Evolutionary conservation across 2,888 invertebrate genomes (phyloP).

Genomic region (Tuberolachnus salignus): DNA sequence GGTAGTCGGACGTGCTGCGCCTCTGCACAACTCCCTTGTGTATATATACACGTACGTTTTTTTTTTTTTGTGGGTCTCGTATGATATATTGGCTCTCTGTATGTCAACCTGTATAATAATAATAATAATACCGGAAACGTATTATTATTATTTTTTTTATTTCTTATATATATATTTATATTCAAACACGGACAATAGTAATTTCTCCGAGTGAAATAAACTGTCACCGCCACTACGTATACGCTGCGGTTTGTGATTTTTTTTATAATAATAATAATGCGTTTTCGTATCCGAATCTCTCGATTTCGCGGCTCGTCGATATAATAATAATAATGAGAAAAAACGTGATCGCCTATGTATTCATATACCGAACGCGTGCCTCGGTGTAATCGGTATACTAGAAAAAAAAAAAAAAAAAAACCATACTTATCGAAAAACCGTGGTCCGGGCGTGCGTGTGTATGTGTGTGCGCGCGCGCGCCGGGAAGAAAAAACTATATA

Average conservation of each 20-base stretch:
- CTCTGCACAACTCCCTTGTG: background rate
- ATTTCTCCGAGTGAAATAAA: background rate
- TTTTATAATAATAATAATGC: too few species aligned
- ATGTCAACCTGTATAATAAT: background rate
- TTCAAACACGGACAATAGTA: background rate
- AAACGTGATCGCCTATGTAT: conserved; percentile 28
- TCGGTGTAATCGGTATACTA: too few species aligned
- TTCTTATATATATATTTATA: background rate
- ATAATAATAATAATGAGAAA: background rate
- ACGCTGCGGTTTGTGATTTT: too few species aligned
- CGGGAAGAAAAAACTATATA: too few species aligned
- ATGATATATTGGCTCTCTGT: conserved; percentile 5
- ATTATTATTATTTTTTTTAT: background rate
- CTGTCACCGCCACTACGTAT: background rate
- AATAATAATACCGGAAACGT: conserved; percentile 23
- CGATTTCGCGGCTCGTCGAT: conserved; percentile 14
- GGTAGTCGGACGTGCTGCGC: background rate
- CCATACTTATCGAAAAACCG: too few species aligned
- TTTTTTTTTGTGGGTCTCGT: background rate
- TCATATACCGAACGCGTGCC: too few species aligned
- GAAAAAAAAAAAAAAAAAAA: too few species aligned
- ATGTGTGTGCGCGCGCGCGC: too few species aligned
- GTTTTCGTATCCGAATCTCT: background rate
- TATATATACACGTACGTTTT: background rate
- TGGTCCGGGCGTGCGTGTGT: too few species aligned